Base-by-base conservation (phyloP, 2,113 vertebrate species). In the Elanoides forficatus region DNA sequence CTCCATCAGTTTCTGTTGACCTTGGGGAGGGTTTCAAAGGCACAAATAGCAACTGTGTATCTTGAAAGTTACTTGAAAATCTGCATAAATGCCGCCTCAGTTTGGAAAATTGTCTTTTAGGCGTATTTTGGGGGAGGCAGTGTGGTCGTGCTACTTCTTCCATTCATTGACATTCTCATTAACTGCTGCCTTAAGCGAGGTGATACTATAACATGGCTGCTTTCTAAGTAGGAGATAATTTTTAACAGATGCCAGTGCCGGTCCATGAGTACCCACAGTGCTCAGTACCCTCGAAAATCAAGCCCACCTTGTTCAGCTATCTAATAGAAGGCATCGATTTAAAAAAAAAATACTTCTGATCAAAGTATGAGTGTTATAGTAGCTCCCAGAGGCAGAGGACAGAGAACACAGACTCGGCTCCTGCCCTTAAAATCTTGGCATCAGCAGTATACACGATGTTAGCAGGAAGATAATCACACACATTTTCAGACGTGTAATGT, bases 11-110 rank as follows among this genome's bases (percentile, higher is more conserved):
- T 95, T 89, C 81, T 91, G 53, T 68, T 82, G 91, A 97, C 94
- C 91, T 93, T 93, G 87, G 50, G 42, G 62, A 36, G 62, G 20
- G 42, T 89, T 91, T 87, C 81, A 96, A 91, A 90, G 86, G 74
- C 78, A 80, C 81, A 73, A 78, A 83, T 53, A 80, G 59, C 74
- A 91, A 63, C 63, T 53, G 32, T 93, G 32, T 76, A 16, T 38
- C 67, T 34, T 87, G 70, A 36, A 53, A 42, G 23, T 85, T 45
- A 62, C 81, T 67, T 58, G 58, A 52, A 80, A 93, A 66, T 60
- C 22, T 30, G 13, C 27, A 12, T 38, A 42, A 65, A 56, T 38
- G n/a, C 23, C n/a, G 67, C 65, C 81, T 70, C 29, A 8, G 36
- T 82, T 82, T 68, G 65, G 53, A 79, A 79, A 86, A 18, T 11